Conservation (phyloP, 2,888 invertebrate species). For the Meloe dianella region DNA sequence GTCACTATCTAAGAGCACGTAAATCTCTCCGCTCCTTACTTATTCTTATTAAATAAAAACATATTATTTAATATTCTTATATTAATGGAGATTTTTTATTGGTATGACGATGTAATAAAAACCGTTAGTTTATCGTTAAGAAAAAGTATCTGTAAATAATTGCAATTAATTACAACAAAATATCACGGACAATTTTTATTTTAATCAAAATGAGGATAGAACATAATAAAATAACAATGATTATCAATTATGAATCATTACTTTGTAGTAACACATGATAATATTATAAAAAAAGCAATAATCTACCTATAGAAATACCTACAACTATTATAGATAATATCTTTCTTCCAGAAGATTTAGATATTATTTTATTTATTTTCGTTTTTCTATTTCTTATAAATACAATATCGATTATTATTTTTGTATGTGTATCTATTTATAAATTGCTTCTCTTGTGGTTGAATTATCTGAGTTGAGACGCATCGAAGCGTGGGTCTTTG, state of each 20-base stretch:
- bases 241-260: not conserved
- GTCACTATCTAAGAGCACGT: not conserved
- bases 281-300: too few species aligned
- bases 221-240: not conserved
- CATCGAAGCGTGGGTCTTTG: slow-evolving; percentile 31
- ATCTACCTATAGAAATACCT: too few species aligned
- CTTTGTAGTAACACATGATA: too few species aligned
- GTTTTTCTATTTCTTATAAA: not conserved
- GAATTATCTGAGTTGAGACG: slow-evolving; percentile 23
- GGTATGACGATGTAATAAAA: not conserved
- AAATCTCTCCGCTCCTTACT: not conserved
- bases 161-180: not conserved
- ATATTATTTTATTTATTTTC: not conserved
- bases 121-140: not conserved
- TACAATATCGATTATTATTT: not conserved
- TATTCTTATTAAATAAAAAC: too few species aligned
- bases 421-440: too few species aligned
- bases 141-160: not conserved
- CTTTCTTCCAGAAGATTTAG: not conserved
- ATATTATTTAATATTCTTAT: not conserved
- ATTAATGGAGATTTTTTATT: not conserved
- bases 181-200: not conserved
- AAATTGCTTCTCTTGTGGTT: slow-evolving; percentile 8
- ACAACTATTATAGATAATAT: too few species aligned
- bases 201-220: not conserved